A percentile compares a stretch with the other conserved stretches of the same genome.
Conservation (phyloP, 2,797 vertebrate genomes). For the Diplodus puntazzo region DNA sequence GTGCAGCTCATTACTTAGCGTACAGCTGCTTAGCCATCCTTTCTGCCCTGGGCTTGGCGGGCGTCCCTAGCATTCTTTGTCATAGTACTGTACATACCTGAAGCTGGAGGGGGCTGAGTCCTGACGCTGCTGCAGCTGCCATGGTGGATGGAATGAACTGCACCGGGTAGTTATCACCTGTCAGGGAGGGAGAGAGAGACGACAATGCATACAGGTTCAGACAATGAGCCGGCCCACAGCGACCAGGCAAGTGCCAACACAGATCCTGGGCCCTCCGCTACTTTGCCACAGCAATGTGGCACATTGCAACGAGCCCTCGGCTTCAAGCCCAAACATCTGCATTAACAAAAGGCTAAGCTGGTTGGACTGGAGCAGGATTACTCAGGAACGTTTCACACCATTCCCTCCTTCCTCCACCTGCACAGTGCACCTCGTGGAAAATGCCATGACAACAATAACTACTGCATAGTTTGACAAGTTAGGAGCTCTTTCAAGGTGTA, state of each 20-base stretch:
- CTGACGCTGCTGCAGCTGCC: constrained; percentile 99
- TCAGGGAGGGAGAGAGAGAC: constrained; percentile 84
- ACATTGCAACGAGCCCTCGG: constrained; percentile 83
- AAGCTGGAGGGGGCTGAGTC: constrained; percentile 99
- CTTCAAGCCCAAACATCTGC: constrained; percentile 96
- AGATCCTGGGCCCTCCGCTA: constrained; percentile 75
- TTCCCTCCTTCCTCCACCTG: constrained; percentile 62
- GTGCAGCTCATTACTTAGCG: constrained; percentile 94
- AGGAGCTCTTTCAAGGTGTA: constrained; percentile 23
- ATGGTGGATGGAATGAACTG: constrained; percentile 99
- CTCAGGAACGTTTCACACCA: constrained; percentile 81
- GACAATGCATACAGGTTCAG: constrained; percentile 98
- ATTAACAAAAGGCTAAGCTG: constrained; percentile 93
- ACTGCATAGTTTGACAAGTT: constrained; percentile 32
- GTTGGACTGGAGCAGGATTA: constrained; percentile 87
- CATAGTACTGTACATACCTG: constrained; percentile 97
- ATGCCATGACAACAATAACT: constrained; percentile 33
- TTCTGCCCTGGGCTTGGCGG: constrained; percentile 90
- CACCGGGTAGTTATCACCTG: constrained; percentile 99
- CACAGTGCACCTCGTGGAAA: constrained; percentile 39
- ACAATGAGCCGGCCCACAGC: constrained; percentile 93
- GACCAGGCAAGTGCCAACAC: constrained; percentile 94
- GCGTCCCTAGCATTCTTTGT: constrained; percentile 91
- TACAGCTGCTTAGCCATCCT: constrained; percentile 95
- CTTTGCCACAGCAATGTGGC: constrained; percentile 81